A percentile compares a stretch with the other conserved stretches of the same genome.
phyloP scores from a whole-genome alignment of 2,797 vertebrate genomes.

The Cyclura pinguis region DNA sequence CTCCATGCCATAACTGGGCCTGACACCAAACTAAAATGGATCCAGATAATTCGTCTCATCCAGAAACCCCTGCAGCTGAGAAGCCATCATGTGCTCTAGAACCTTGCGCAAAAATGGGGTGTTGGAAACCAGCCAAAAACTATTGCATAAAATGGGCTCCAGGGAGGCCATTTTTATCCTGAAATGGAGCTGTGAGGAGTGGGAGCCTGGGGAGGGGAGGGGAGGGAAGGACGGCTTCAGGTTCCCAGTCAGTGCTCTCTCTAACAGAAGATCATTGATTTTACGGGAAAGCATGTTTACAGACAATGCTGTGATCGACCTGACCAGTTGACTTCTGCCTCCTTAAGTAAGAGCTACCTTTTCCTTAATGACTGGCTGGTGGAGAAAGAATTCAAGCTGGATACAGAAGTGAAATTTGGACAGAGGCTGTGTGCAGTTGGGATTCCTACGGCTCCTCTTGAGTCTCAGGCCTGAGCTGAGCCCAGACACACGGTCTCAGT shows the following conservation, averaged over 20 bases:
- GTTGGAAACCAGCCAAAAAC: too few species aligned
- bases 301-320: constrained; percentile 99
- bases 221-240: not conserved
- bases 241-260: constrained; percentile 75
- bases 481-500: too few species aligned
- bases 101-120: too few species aligned
- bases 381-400: constrained; percentile 51
- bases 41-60: too few species aligned
- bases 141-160: too few species aligned
- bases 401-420: rapidly evolving
- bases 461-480: too few species aligned
- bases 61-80: rapidly evolving
- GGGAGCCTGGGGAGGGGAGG: not conserved
- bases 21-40: too few species aligned
- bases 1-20: too few species aligned
- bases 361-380: constrained; percentile 87
- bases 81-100: not conserved
- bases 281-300: constrained; percentile 99
- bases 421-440: not conserved
- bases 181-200: not conserved
- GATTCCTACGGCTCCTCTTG: not conserved
- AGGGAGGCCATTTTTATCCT: too few species aligned
- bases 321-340: constrained; percentile 97
- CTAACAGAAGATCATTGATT: constrained; percentile 99
- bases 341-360: constrained; percentile 92